Base-by-base conservation (phyloP, 2,113 vertebrate species). In the Noturus placidus region DNA sequence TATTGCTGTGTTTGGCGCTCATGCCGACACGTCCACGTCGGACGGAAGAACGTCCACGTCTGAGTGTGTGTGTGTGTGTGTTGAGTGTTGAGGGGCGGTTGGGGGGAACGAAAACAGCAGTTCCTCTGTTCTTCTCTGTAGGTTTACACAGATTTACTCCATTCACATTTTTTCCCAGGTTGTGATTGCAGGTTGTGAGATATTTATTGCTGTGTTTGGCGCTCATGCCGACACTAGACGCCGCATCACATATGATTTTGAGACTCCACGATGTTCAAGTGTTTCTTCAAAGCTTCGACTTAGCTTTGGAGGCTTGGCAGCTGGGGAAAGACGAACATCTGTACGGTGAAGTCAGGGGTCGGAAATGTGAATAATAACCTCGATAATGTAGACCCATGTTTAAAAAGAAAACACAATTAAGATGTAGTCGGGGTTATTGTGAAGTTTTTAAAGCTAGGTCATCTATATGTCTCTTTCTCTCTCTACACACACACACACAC, bases 1-100 rank as follows among this genome's bases (percentile, higher is more conserved):
- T 94, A 93, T 91, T 93, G 93, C 92, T 91, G 91, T 93, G 93
- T 94, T 94, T 94, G 92, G 89, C 91, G 76, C 77, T 82, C 74
- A 42, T 59, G 65, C 86, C 88, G 69, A 92, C 88, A 90, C 89
- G 82, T 88, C 87, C 87, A 80, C 65, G 33, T 80, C 86, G 22
- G 61, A 59, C 59, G 46, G 86, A 85, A 91, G 67, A 91, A 90
- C 72, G 46, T 78, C 19, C 2, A 27, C 54, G 76, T 78, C 3
- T 14, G 42, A 2, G 38, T 27, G 72, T 76, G 22, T 11, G 70
- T 74, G 35, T 86, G 65, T 70, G 81, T 87, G 22, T 0, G 42
- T 83, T 27, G 20, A 50, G 46, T 50, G 8, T 19, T 46, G 5
- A 5, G 20, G 20, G 87, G 52, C 2, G 50, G 10, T 52, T 52